Percentiles rank a stretch among this genome's conserved stretches.
Conservation (phyloP, 2,113 vertebrate genomes). For the Ia io region DNA sequence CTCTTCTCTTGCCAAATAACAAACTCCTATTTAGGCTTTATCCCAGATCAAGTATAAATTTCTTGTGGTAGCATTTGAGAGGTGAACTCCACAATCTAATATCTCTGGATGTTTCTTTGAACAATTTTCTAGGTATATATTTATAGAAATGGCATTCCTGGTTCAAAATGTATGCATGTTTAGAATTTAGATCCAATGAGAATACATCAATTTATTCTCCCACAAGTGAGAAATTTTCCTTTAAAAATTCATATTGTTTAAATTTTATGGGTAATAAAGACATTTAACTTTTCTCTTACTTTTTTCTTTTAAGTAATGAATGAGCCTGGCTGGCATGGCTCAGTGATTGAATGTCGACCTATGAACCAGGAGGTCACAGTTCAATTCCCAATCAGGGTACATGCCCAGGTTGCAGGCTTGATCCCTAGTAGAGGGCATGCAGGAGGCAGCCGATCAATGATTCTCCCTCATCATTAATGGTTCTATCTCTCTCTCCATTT, state of each 20-base stretch:
- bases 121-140: not conserved
- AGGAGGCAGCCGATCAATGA: too few species aligned
- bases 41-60: not conserved
- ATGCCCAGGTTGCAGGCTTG: too few species aligned
- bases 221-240: not conserved
- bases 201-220: conserved; percentile 28
- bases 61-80: not conserved
- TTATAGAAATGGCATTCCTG: conserved; percentile 25
- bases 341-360: too few species aligned
- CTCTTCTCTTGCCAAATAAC: not conserved
- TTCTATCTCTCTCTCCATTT: too few species aligned
- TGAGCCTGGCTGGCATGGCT: too few species aligned
- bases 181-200: conserved; percentile 21
- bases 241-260: not conserved
- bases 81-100: not conserved
- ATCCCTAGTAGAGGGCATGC: too few species aligned
- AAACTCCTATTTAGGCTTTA: not conserved
- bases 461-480: too few species aligned
- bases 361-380: too few species aligned
- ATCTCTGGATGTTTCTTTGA: not conserved
- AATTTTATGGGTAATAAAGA: not conserved
- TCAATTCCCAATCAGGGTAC: too few species aligned
- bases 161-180: not conserved
- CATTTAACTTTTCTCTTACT: conserved; percentile 10
- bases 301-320: not conserved